Percentiles rank a stretch among this genome's conserved stretches.
Evolutionary conservation across 2,113 vertebrate genomes (phyloP).

Genomic region (Azemiops feae): DNA sequence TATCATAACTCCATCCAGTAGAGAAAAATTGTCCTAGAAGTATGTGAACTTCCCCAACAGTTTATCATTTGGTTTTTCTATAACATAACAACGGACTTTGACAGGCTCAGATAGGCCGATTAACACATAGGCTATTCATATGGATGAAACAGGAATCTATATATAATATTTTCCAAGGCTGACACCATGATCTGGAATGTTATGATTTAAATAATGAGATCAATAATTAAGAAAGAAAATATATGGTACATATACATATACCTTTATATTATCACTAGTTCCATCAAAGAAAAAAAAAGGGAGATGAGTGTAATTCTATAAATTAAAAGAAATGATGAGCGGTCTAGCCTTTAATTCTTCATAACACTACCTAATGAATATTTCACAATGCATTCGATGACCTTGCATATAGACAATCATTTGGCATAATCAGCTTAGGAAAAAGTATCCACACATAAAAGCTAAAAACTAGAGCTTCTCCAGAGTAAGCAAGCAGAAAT

Average conservation of each 20-base stretch:
- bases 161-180: constrained; percentile 2
- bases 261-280: background rate
- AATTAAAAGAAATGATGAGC: background rate
- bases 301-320: background rate
- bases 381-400: background rate
- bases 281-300: background rate
- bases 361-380: background rate
- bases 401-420: background rate
- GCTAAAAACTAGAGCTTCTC: constrained; percentile 44
- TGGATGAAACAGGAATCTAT: accelerated
- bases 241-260: background rate
- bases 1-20: background rate
- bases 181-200: background rate
- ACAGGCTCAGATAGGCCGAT: background rate
- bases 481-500: constrained; percentile 51
- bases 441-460: constrained; percentile 30
- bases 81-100: background rate
- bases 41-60: background rate
- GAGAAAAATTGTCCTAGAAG: background rate
- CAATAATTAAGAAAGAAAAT: background rate
- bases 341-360: accelerated
- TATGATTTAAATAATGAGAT: background rate
- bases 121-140: background rate
- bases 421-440: constrained; percentile 42
- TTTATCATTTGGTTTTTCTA: constrained; percentile 22